Conservation (phyloP, 1,140 invertebrate genomes). For the Pseudomyrmex cubaensis region DNA sequence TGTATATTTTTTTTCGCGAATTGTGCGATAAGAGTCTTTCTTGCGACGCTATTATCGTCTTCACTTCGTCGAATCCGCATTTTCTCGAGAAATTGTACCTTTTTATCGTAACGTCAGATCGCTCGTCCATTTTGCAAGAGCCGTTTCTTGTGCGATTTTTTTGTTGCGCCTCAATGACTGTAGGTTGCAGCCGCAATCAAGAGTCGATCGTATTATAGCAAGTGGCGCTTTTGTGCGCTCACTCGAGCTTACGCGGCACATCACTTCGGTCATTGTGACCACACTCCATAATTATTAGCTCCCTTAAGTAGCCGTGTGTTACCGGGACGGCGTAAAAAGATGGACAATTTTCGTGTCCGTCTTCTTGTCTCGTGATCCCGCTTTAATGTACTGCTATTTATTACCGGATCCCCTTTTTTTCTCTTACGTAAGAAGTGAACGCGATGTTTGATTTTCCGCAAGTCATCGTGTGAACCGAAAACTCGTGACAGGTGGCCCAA, state of each 20-base stretch:
- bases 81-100: conserved; percentile 21
- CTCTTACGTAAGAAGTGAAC: background rate
- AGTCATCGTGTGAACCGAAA: conserved; percentile 28
- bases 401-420: conserved; percentile 5
- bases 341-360: conserved; percentile 57
- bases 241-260: conserved; percentile 30
- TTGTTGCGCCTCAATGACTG: conserved; percentile 6
- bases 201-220: conserved; percentile 36
- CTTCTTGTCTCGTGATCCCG: conserved; percentile 35
- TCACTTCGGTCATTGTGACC: conserved; percentile 53
- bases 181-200: conserved; percentile 7
- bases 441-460: conserved; percentile 37
- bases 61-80: conserved; percentile 4
- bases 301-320: conserved; percentile 50
- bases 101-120: conserved; percentile 5
- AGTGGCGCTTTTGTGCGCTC: conserved; percentile 43
- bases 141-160: conserved; percentile 19
- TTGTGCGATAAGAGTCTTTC: conserved; percentile 25
- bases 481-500: background rate
- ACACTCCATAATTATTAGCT: conserved; percentile 63
- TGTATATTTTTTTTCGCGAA: conserved; percentile 9
- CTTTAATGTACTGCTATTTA: conserved; percentile 50
- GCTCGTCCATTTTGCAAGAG: conserved; percentile 16
- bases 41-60: conserved; percentile 1
- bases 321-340: conserved; percentile 34